A percentile compares a stretch with the other conserved stretches of the same genome.
Conservation (phyloP, 2,797 vertebrate species). For the Pelochelys cantorii region DNA sequence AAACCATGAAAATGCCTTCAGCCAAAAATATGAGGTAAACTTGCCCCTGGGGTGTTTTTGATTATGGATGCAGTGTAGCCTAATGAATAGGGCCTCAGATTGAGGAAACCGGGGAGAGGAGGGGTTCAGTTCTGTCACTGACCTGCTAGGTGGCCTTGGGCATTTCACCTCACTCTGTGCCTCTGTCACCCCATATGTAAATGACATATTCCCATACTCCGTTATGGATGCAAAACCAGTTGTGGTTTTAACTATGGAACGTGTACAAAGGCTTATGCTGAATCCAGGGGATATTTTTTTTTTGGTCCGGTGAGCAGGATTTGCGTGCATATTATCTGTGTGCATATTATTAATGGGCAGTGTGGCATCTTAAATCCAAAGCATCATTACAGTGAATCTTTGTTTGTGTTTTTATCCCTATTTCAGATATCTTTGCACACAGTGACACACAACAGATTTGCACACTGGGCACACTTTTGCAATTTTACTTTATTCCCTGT, state of each 20-base stretch:
- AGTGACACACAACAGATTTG: neutral
- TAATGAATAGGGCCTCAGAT: neutral
- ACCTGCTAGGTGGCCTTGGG: neutral
- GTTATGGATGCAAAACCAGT: neutral
- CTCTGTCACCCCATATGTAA: neutral
- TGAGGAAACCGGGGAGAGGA: neutral
- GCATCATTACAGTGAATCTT: neutral
- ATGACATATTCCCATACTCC: neutral
- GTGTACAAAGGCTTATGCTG: neutral
- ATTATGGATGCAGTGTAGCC: neutral
- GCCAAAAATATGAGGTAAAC: neutral
- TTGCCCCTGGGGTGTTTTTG: neutral
- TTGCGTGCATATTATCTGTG: no score
- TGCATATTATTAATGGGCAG: no score
- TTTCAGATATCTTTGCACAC: neutral
- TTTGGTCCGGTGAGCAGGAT: no score
- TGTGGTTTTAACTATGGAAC: neutral
- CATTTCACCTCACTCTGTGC: neutral
- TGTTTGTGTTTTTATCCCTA: neutral
- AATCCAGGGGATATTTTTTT: neutral
- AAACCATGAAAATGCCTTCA: neutral
- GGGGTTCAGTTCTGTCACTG: neutral
- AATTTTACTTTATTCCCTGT: neutral
- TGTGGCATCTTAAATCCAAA: neutral
- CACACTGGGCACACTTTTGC: neutral